phyloP scores from a whole-genome alignment of 2,113 vertebrate genomes.

The Notothenia rossii region DNA sequence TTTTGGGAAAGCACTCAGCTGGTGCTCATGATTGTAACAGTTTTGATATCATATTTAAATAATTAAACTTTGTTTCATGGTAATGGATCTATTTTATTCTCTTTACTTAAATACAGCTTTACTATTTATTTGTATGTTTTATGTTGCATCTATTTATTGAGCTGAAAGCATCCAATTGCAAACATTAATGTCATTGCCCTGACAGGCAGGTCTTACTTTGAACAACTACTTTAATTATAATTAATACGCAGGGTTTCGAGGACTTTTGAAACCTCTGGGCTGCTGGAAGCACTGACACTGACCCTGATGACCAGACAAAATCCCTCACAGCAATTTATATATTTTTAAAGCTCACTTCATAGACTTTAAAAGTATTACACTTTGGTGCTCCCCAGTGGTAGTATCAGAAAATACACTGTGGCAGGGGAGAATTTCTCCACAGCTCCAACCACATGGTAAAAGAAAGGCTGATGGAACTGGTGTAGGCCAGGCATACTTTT shows the following conservation, averaged over 20 bases:
- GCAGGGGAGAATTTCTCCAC: background rate
- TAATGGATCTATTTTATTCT: background rate
- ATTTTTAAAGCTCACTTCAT: background rate
- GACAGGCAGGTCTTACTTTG: background rate
- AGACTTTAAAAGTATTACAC: background rate
- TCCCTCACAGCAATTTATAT: background rate
- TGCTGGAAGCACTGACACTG: background rate
- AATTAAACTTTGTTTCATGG: background rate
- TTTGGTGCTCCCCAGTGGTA: background rate
- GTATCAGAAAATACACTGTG: background rate
- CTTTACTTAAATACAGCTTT: background rate
- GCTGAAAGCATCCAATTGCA: background rate
- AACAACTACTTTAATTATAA: background rate
- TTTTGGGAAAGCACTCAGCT: background rate
- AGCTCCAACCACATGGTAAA: background rate
- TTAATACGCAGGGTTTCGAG: background rate
- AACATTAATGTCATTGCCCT: background rate
- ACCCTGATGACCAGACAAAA: background rate
- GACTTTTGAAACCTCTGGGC: background rate
- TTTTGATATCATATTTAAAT: background rate
- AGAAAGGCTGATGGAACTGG: background rate
- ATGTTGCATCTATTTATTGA: background rate
- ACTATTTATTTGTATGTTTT: background rate
- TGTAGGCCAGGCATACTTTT: background rate
- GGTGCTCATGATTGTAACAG: background rate